Evolutionary conservation across 2,113 vertebrate species (phyloP).

Genomic region (Pitta sordida): DNA sequence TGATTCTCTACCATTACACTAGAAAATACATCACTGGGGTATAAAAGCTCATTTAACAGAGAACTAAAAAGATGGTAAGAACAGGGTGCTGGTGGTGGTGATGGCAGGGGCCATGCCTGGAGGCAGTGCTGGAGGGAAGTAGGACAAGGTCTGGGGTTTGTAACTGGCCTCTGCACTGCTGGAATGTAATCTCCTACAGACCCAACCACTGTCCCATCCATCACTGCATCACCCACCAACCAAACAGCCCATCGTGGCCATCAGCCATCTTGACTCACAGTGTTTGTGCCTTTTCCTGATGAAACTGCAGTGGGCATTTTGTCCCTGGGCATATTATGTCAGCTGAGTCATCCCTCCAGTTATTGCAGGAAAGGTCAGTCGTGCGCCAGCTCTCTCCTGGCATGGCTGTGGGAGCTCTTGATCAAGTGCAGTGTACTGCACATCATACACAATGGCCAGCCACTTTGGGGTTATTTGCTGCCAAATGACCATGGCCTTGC

Average conservation of each 20-base stretch:
- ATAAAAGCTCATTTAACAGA: neutral
- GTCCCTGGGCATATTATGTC: neutral
- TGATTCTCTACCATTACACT: neutral
- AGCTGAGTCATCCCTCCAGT: slow-evolving; percentile 32
- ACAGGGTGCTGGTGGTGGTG: neutral
- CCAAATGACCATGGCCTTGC: neutral
- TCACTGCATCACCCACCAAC: neutral
- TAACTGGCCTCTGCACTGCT: neutral
- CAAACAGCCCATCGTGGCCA: neutral
- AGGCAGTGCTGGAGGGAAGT: neutral
- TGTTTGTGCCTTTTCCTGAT: neutral
- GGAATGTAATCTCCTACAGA: neutral
- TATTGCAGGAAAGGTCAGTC: slow-evolving; percentile 19
- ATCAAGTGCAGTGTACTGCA: neutral
- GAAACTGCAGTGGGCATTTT: neutral
- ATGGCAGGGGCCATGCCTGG: neutral
- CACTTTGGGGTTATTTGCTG: neutral
- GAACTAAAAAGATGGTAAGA: neutral
- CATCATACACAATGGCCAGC: neutral
- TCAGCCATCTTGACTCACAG: neutral
- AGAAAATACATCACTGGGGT: neutral
- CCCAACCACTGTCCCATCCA: neutral
- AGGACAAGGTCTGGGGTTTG: neutral
- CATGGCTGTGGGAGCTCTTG: neutral
- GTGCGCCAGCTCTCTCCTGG: neutral